Base-by-base conservation (phyloP, 2,888 invertebrate species). In the Lysandra bellargus region DNA sequence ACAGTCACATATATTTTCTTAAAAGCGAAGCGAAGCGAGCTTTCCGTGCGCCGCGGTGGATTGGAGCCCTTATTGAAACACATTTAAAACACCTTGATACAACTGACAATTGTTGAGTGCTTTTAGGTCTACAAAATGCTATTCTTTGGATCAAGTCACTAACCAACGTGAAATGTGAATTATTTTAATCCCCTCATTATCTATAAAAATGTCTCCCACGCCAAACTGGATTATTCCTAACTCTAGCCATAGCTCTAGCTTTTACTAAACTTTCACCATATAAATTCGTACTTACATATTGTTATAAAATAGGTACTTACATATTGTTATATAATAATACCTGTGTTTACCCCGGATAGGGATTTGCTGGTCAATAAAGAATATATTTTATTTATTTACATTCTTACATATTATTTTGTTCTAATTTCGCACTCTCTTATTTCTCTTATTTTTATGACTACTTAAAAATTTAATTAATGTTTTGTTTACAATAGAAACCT, bases 211-310 rank as follows among this genome's bases (percentile, higher is more conserved):
- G 30, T 69, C 64, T 69, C 64, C 64, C 64, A 69, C 69, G 69
- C 69, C 14, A 33, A 33, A 30, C 33, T 69, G 33, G 33, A 33
- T 14, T 69, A 69, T 4, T 33, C 69, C 33, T 3, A 69, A 30
- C 33, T 69, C 12, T 69, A 69, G 5, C 69, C 69, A 14, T 3
- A 69, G 14, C 33, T 69, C 12, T 69, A 69, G 5, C 69, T 69
- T 69, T 69, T 37, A 69, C 69, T 69, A 37, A 57, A 69, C 69
- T 69, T 69, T 69, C 69, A 17, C 69, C 30, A 33, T 69, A 69
- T 0, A 69, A 69, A 69, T 37, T 69, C 30, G 33, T 64, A 37
- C 5, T 69, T 33, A 69, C 33, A 37, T 37, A 1, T 5, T n/a
- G 2, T 61, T 23, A 23, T 2, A 64, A 23, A 61, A 23, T 23